These are phyloP conservation scores for Branchellion lobata DNA, from an alignment of 2,888 invertebrate species.

Conservation along the genomic window DNA sequence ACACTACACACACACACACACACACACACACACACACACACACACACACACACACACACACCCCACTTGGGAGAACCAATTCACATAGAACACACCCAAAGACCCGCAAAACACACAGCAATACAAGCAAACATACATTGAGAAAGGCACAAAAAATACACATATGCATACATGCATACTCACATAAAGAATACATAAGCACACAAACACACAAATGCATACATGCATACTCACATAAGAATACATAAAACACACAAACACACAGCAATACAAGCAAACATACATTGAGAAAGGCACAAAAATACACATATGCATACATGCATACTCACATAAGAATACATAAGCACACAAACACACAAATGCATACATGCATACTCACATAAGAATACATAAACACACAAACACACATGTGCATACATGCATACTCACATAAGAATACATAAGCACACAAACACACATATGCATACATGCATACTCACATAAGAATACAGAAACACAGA, in stretches of 20 bases:
- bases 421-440: no score
- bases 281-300: not conserved
- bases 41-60: no score
- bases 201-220: not conserved
- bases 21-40: no score
- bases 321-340: not conserved
- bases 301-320: not conserved
- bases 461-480: no score
- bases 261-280: constrained; percentile 1
- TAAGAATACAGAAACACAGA: no score
- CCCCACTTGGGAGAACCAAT: no score
- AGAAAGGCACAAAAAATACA: not conserved
- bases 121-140: not conserved
- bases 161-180: not conserved
- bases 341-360: not conserved
- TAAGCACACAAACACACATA: no score
- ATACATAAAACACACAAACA: not conserved
- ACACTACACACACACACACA: no score
- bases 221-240: not conserved
- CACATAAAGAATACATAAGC: not conserved
- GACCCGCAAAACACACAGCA: no score
- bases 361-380: not conserved
- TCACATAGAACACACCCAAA: no score
- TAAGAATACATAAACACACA: no score
- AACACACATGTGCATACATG: no score